Base-by-base conservation (phyloP, 2,113 vertebrate species). In the Passer domesticus region DNA sequence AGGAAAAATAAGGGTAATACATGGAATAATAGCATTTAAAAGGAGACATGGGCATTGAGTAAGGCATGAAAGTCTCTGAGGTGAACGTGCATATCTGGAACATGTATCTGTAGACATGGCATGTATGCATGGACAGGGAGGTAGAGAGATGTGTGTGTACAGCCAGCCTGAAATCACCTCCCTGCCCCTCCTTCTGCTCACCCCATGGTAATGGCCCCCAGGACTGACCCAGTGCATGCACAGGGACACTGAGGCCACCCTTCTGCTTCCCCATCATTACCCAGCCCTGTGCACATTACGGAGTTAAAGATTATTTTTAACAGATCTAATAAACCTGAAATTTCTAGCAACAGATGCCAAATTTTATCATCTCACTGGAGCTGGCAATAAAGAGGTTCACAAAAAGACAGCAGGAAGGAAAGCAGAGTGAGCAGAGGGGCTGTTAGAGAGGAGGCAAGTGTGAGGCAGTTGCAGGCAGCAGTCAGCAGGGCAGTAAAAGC, bases 401-500 rank as follows among this genome's bases (percentile, higher is more conserved):
- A 76, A 35, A 81, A 75, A 90, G 3, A 12, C 41, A 10, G 56
- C 11, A 39, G 90, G 77, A 78, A 82, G 83, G 80, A 49, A 78
- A 90, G 80, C 56, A 43, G 79, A 53, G 81, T 7, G 49, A 90
- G 60, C 76, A 90, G 88, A 83, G 69, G 44, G 62, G 73, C 31
- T 6, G 2, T 82, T 87, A 89, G 60, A 33, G 73, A 60, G 30
- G 73, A 93, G 44, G 47, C 11, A 27, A 44, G 82, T 7, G 7
- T 47, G 85, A 83, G 50, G 56, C 47, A 31, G 60, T 78, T 59
- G 72, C 56, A 60, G 58, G 47, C 68, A 63, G 92, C 55, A 77
- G 67, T 55, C 86, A 92, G 90, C 14, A 81, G 53, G 76, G 83
- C 94, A 94, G 66, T 93, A 87, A 96, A 96, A 96, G n/a, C 69